Conservation (phyloP, 2,888 invertebrate genomes). For the Clitarchus hookeri region DNA sequence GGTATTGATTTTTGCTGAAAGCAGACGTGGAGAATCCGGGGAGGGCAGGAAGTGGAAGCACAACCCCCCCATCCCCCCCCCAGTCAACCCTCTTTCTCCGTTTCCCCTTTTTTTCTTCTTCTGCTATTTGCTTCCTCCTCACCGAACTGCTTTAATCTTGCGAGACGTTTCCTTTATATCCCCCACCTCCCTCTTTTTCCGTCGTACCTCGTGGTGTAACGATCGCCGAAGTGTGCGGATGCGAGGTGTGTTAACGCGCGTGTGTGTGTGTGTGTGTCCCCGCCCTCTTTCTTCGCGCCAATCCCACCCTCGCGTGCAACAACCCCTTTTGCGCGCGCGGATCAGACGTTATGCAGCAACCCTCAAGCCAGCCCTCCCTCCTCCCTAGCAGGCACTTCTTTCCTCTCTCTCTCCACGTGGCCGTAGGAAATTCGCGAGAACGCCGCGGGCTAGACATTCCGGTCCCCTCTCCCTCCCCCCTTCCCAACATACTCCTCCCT, state of each 20-base stretch:
- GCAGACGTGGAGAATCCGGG: no score
- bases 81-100: no score
- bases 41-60: no score
- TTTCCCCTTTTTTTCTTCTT: not conserved
- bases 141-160: not conserved
- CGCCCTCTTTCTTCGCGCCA: conserved; percentile 1
- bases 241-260: not conserved
- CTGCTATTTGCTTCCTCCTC: not conserved
- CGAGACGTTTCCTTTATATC: not conserved
- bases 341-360: not conserved
- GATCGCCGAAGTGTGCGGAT: not conserved
- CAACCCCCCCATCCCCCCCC: no score
- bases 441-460: no score
- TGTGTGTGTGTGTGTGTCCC: not conserved
- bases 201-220: not conserved
- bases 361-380: no score
- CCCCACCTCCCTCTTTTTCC: not conserved
- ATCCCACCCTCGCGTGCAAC: not conserved
- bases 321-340: not conserved
- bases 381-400: no score
- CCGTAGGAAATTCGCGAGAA: no score
- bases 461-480: no score
- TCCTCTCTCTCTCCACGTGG: no score
- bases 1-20: no score
- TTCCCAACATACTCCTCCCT: not conserved